phyloP scores from a whole-genome alignment of 2,797 vertebrate species.

The Dermochelys coriacea region DNA sequence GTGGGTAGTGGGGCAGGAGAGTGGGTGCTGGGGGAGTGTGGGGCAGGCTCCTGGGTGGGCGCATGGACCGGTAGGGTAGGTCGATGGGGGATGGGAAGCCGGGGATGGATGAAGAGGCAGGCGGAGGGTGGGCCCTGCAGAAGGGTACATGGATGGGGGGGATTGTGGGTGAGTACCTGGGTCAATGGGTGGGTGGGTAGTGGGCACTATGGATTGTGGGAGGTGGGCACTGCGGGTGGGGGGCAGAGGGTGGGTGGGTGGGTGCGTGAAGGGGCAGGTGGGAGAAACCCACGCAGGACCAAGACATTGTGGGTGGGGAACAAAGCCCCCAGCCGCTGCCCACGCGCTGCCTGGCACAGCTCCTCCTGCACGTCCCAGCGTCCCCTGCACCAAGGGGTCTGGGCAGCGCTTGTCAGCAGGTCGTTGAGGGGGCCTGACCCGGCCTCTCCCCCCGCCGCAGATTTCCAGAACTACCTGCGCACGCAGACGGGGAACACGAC shows the following conservation, averaged over 20 bases:
- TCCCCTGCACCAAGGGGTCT: neutral
- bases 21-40: neutral
- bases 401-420: neutral
- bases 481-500: slow-evolving; percentile 97
- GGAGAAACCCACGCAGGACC: accelerated
- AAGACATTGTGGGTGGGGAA: neutral
- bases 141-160: too few relatives aligned
- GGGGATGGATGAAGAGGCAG: neutral
- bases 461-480: slow-evolving; percentile 96
- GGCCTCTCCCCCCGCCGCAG: slow-evolving; percentile 65
- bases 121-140: neutral
- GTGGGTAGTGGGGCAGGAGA: neutral
- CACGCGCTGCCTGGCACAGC: too few relatives aligned
- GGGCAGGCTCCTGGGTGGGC: neutral
- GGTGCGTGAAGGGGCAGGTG: too few relatives aligned
- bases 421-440: too few relatives aligned
- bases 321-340: neutral
- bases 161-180: neutral
- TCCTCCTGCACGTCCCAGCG: too few relatives aligned
- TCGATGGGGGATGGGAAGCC: neutral
- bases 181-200: too few relatives aligned
- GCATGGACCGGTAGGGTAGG: neutral
- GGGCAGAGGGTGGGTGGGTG: too few relatives aligned
- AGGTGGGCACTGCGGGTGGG: too few relatives aligned
- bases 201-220: too few relatives aligned